Evolutionary conservation across 2,888 invertebrate genomes (phyloP), one percentile per base, ranked within the genome.

Genomic region (Myopa tessellatipennis): DNA sequence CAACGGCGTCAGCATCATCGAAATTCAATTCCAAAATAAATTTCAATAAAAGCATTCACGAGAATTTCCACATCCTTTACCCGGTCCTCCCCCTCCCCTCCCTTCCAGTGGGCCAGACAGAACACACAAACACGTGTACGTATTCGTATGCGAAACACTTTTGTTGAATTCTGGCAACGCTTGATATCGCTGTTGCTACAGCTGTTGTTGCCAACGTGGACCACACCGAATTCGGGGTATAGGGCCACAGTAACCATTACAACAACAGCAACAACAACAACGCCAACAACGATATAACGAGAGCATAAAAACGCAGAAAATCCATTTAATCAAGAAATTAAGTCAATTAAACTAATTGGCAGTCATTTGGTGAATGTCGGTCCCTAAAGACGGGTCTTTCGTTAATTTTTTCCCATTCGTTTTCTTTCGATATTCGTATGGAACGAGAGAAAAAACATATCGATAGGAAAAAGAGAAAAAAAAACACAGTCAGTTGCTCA

Each of bases 291-390:
- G 7, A 68, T 14, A 45, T 63, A 63, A 18, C 63, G 18, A 34
- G 4, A 34, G 18, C 63, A 63, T 34, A 63, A 63, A 63, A 63
- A 26, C 12, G 50, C n/a, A 67, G 72, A 77, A 79, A 77, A 80
- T 82, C 81, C 81, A 82, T 81, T 82, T 77, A 81, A 82, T 81
- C 80, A 80, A 81, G 79, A 79, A 81, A 82, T 81, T 82, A 80
- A 81, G 79, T 81, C 82, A 82, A 82, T 83, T 82, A 80, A 82
- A 79, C 78, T 81, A 83, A 83, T 83, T 82, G 81, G 50, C 34
- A 14, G 55, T 4, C 55, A 55, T 55, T 55, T n/a, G 4, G 16
- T 55, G 55, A 55, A 55, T n/a, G 55, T 16, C 55, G 55, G 55
- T 6, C 55, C 16, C 55, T 5, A 45, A 14, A n/a, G 16, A 55